Percentiles rank a stretch among this genome's conserved stretches.
Conservation (phyloP, 2,888 invertebrate species). For the Dione juno region DNA sequence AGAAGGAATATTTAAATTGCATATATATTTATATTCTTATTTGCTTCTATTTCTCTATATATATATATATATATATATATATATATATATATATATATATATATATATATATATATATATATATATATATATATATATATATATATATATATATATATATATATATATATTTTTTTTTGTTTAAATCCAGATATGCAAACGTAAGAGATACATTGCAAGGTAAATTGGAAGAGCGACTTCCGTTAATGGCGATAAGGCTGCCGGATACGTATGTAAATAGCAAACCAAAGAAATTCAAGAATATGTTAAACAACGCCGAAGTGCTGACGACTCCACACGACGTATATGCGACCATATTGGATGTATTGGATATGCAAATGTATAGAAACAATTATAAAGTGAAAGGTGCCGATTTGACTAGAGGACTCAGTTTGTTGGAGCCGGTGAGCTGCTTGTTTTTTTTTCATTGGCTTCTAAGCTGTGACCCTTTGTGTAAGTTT, state of each 20-base stretch:
- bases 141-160: not conserved
- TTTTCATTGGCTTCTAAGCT: not conserved
- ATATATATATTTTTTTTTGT: conserved; percentile 1
- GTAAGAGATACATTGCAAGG: conserved; percentile 94
- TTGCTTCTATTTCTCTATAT: too few species aligned
- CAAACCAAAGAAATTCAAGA: conserved; percentile 84
- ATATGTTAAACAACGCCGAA: conserved; percentile 86
- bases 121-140: not conserved
- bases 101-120: not conserved
- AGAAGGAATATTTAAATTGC: too few species aligned
- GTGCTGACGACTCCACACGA: conserved; percentile 94
- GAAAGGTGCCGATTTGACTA: conserved; percentile 77
- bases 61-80: too few species aligned
- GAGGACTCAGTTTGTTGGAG: conserved; percentile 85
- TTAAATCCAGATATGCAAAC: conserved; percentile 87
- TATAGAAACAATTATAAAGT: conserved; percentile 66
- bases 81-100: too few species aligned
- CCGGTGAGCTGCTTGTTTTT: conserved; percentile 69
- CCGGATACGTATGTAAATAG: conserved; percentile 87
- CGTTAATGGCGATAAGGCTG: conserved; percentile 91
- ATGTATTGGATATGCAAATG: conserved; percentile 82
- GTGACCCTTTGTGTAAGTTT: not conserved
- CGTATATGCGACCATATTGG: conserved; percentile 90
- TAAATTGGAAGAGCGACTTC: conserved; percentile 95
- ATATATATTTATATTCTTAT: too few species aligned